phyloP scores from a whole-genome alignment of 1,140 invertebrate genomes.

The Cotesia chilonis region DNA sequence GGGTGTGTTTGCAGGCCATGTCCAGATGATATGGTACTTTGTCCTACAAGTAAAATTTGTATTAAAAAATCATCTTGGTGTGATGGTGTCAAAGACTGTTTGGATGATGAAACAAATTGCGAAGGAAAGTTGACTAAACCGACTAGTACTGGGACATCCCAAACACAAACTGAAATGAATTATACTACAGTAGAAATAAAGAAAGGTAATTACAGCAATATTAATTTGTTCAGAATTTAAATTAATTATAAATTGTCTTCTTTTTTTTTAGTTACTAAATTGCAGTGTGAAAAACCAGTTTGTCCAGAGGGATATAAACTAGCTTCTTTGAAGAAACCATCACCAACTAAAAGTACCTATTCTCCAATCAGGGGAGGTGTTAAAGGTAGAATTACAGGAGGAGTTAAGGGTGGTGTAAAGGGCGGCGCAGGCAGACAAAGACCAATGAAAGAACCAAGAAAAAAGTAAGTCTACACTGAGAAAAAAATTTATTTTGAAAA shows the following conservation, averaged over 20 bases:
- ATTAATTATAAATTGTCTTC: not conserved
- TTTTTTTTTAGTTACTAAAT: slow-evolving; percentile 22
- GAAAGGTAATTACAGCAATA: slow-evolving; percentile 41
- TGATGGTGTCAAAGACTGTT: slow-evolving; percentile 83
- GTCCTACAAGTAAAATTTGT: slow-evolving; percentile 79
- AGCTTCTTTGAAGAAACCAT: slow-evolving; percentile 50
- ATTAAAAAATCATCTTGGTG: slow-evolving; percentile 79
- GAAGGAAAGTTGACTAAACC: slow-evolving; percentile 51
- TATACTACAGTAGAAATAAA: slow-evolving; percentile 45
- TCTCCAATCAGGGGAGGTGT: slow-evolving; percentile 48
- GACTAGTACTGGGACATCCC: slow-evolving; percentile 36
- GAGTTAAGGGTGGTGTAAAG: slow-evolving; percentile 39
- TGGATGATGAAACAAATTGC: slow-evolving; percentile 83
- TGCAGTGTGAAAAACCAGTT: slow-evolving; percentile 59
- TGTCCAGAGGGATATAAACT: slow-evolving; percentile 71
- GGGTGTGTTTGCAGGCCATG: slow-evolving; percentile 80
- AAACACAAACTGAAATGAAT: slow-evolving; percentile 26
- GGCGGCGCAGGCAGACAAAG: slow-evolving; percentile 24
- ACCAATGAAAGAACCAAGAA: slow-evolving; percentile 9
- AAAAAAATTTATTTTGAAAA: too few relatives aligned
- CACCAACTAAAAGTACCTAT: slow-evolving; percentile 43
- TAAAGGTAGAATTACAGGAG: slow-evolving; percentile 38
- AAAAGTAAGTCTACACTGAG: slow-evolving; percentile 41
- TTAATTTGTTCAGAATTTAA: slow-evolving; percentile 6
- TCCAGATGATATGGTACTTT: slow-evolving; percentile 70